Evolutionary conservation across 2,113 vertebrate genomes (phyloP), one percentile per base, ranked within the genome.

Genomic region (Prunella fulvescens): DNA sequence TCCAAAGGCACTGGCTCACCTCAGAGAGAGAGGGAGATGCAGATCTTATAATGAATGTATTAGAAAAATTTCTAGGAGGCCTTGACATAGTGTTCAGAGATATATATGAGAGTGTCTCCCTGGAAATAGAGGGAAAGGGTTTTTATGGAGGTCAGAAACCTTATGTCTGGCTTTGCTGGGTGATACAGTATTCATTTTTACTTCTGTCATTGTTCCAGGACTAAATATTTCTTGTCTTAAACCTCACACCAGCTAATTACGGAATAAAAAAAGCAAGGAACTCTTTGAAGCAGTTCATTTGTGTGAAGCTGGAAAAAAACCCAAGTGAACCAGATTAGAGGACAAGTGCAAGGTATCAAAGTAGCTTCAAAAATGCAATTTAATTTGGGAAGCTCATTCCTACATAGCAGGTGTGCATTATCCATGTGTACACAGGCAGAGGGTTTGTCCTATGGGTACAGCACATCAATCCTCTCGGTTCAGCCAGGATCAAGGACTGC

Each of bases 61-160:
- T 58, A 92, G 67, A 93, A 90, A 95, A 88, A 78, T 71, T 86
- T 94, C 86, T 44, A n/a, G 62, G 80, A 88, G 85, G 65, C 91
- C 83, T 92, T 96, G 88, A 90, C 83, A 94, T 86, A 81, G 71
- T 11, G 65, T 78, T 48, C 48, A 61, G 91, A 95, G 81, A 94
- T 91, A 93, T 92, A 95, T 84, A 48, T 90, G 67, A 44, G 50
- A 62, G 72, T 44, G 58, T 84, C 76, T 90, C 90, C 39, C 67
- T 90, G 62, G 73, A 95, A 95, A 93, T 77, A 91, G 91, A 91
- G 65, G 89, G 54, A 93, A 67, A 42, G 37, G 20, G 35, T 15
- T 82, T 96, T 92, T 94, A 82, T 88, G 71, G 93, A 91, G 92
- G 92, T 97, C 93, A 86, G 58, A 95, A 93, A 88, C 74, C 82